Percentiles rank a stretch among this genome's conserved stretches.
Conservation (phyloP, 2,797 vertebrate species). For the Hypotaenidia okinawae region DNA sequence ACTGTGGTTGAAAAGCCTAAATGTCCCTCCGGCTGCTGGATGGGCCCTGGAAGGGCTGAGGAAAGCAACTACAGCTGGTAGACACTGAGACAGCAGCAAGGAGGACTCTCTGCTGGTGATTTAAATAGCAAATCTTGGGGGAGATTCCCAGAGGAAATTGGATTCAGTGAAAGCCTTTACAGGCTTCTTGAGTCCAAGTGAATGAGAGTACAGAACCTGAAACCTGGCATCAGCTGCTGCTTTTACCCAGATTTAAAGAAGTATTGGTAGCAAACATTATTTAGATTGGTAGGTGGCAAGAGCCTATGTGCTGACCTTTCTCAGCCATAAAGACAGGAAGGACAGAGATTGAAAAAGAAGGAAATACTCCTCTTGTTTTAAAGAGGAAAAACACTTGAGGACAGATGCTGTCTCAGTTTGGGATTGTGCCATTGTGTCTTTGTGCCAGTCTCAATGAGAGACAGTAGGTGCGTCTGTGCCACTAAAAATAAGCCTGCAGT, state of each 20-base stretch:
- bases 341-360: background rate
- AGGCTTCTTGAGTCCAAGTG: background rate
- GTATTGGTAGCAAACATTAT: background rate
- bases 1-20: background rate
- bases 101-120: background rate
- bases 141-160: background rate
- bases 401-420: background rate
- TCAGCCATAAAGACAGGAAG: background rate
- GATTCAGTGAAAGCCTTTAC: background rate
- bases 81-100: background rate
- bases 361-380: background rate
- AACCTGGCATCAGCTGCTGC: background rate
- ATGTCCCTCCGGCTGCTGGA: background rate
- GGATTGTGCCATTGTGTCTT: background rate
- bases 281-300: background rate
- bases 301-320: background rate
- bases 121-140: background rate
- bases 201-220: background rate
- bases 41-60: background rate
- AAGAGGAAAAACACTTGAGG: background rate
- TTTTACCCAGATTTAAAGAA: background rate
- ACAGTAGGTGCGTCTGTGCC: background rate
- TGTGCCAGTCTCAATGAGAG: background rate
- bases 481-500: conserved; percentile 21
- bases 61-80: background rate